Conservation (phyloP, 2,888 invertebrate genomes). For the Brenthis ino region DNA sequence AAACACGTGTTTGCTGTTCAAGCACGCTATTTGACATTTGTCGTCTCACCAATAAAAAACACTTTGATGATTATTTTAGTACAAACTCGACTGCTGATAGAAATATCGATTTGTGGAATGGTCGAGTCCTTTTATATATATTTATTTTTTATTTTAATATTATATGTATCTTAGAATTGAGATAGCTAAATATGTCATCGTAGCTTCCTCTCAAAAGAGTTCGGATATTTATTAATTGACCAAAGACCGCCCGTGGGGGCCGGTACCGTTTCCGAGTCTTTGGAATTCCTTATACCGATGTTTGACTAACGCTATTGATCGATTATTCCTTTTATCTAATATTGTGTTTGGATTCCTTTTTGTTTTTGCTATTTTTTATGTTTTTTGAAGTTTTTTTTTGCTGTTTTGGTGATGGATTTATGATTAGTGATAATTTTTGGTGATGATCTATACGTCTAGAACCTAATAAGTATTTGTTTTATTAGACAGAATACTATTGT, state of each 20-base stretch:
- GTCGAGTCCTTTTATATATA: slow-evolving; percentile 60
- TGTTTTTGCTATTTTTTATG: slow-evolving; percentile 8
- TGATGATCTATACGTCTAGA: too few relatives aligned
- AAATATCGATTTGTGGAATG: slow-evolving; percentile 79
- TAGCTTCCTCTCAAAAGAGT: slow-evolving; percentile 72
- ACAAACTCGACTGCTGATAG: slow-evolving; percentile 73
- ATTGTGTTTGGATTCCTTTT: slow-evolving; percentile 6
- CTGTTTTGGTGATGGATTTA: background rate
- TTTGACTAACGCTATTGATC: slow-evolving; percentile 27
- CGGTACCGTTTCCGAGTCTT: slow-evolving; percentile 44
- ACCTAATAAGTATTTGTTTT: too few relatives aligned
- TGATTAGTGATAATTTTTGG: too few relatives aligned
- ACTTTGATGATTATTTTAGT: slow-evolving; percentile 82
- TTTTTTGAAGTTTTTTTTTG: slow-evolving; percentile 13
- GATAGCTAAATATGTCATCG: slow-evolving; percentile 78
- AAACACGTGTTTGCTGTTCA: slow-evolving; percentile 77
- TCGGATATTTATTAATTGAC: slow-evolving; percentile 55
- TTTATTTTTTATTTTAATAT: slow-evolving; percentile 62
- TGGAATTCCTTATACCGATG: slow-evolving; percentile 38
- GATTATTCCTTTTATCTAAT: slow-evolving; percentile 30
- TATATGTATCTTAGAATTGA: slow-evolving; percentile 67
- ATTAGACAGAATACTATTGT: too few relatives aligned
- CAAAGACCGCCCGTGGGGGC: slow-evolving; percentile 45
- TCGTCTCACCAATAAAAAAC: slow-evolving; percentile 76
- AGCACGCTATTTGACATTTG: slow-evolving; percentile 73